A percentile compares a stretch with the other conserved stretches of the same genome.
phyloP scores from a whole-genome alignment of 2,797 vertebrate genomes.

The Dicrostonyx torquatus region DNA sequence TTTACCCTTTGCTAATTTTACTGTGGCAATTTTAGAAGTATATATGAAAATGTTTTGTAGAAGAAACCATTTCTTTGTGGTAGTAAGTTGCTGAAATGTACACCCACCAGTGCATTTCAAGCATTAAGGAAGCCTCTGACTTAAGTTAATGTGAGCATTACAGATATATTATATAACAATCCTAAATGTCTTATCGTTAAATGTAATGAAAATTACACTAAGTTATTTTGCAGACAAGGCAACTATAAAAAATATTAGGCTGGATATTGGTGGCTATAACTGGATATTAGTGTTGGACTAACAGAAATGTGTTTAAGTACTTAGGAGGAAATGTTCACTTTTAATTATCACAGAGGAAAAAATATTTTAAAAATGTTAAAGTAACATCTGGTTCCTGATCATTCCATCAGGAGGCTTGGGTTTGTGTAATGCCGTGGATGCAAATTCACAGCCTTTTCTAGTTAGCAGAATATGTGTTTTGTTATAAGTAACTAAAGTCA shows the following conservation, averaged over 20 bases:
- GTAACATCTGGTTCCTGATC: conserved; percentile 33
- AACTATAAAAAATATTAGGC: conserved; percentile 41
- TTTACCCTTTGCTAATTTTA: conserved; percentile 46
- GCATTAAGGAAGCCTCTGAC: conserved; percentile 45
- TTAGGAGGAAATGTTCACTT: conserved; percentile 60
- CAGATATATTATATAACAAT: conserved; percentile 54
- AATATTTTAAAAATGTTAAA: background rate
- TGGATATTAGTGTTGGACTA: conserved; percentile 60
- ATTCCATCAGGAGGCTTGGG: conserved; percentile 18
- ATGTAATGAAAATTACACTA: conserved; percentile 62
- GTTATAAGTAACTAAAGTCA: conserved; percentile 42
- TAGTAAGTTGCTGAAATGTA: conserved; percentile 52
- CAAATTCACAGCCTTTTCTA: conserved; percentile 42
- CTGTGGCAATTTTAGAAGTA: conserved; percentile 19
- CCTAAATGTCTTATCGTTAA: conserved; percentile 50
- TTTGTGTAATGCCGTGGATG: conserved; percentile 5
- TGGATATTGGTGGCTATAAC: background rate
- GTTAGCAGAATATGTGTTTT: conserved; percentile 23
- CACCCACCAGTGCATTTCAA: conserved; percentile 55
- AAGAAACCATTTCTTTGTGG: conserved; percentile 49
- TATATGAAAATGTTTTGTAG: conserved; percentile 20
- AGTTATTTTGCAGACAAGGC: conserved; percentile 60
- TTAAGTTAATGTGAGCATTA: conserved; percentile 43
- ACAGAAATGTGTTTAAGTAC: conserved; percentile 59
- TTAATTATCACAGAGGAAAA: conserved; percentile 48